Percentiles rank a stretch among this genome's conserved stretches.
Conservation (phyloP, 2,888 invertebrate species). For the Alviniconcha strummeri region DNA sequence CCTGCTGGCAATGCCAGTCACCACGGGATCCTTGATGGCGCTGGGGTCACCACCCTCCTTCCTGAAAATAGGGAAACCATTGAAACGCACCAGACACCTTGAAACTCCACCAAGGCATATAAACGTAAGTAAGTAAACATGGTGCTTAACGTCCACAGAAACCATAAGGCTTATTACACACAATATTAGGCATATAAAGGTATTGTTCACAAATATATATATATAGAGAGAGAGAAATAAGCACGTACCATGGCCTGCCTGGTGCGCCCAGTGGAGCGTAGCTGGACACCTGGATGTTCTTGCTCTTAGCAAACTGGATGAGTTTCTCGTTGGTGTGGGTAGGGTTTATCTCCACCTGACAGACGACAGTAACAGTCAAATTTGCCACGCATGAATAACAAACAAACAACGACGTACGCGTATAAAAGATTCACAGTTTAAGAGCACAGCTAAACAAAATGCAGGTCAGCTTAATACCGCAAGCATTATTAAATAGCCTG, state of each 20-base stretch:
- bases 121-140: neutral
- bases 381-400: neutral
- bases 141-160: no score
- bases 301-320: slow-evolving; percentile 79
- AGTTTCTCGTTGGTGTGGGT: slow-evolving; percentile 84
- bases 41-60: slow-evolving; percentile 33
- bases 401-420: neutral
- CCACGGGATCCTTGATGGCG: slow-evolving; percentile 61
- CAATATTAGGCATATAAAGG: neutral
- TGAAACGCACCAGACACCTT: neutral
- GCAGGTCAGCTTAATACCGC: no score
- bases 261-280: slow-evolving; percentile 85
- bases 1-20: slow-evolving; percentile 62
- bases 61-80: slow-evolving; percentile 1
- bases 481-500: no score
- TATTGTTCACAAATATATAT: neutral
- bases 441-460: no score
- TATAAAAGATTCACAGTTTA: neutral
- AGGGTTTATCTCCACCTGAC: slow-evolving; percentile 88
- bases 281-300: slow-evolving; percentile 82
- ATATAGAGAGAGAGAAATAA: neutral
- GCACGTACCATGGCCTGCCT: slow-evolving; percentile 24
- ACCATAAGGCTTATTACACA: no score
- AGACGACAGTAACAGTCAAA: neutral
- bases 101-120: neutral